Conservation (phyloP, 92 coral and sea anemone species). For the Galaxea fascicularis region DNA sequence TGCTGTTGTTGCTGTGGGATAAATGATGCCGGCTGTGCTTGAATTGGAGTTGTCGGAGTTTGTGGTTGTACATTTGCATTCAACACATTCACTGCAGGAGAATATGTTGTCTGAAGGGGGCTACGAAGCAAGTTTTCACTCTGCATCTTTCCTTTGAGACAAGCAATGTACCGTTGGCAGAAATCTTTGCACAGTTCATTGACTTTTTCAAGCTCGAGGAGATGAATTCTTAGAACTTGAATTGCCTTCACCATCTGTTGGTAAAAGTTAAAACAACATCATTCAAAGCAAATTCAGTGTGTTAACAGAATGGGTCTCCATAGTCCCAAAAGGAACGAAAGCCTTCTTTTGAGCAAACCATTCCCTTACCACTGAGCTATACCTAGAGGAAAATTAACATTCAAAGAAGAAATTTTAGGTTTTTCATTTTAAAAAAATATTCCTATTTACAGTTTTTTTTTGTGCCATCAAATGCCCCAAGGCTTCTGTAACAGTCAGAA, state of each 20-base stretch:
- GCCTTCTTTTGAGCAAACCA: too few relatives aligned
- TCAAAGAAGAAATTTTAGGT: too few relatives aligned
- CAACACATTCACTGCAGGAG: constrained; percentile 60
- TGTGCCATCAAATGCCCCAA: too few relatives aligned
- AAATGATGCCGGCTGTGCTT: constrained; percentile 57
- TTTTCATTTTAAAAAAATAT: too few relatives aligned
- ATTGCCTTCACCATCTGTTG: constrained; percentile 97
- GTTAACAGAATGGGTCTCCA: too few relatives aligned
- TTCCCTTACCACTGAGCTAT: too few relatives aligned
- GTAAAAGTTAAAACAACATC: not conserved
- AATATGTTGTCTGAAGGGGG: constrained; percentile 72
- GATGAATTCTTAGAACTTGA: constrained; percentile 93
- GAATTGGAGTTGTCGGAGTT: constrained; percentile 67
- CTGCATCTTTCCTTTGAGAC: constrained; percentile 98
- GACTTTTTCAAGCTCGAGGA: constrained; percentile 96
- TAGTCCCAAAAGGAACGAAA: too few relatives aligned
- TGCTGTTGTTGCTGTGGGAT: constrained; percentile 42
- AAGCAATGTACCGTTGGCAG: constrained; percentile 98
- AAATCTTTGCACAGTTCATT: constrained; percentile 99
- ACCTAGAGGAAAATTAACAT: too few relatives aligned
- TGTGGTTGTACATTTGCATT: constrained; percentile 73
- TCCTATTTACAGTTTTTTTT: too few relatives aligned
- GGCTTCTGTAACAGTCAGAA: too few relatives aligned
- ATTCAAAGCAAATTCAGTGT: not conserved
- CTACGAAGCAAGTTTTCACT: constrained; percentile 94